Evolutionary conservation across 2,797 vertebrate species (phyloP).

Genomic region (Mormyrops attenuatus): DNA sequence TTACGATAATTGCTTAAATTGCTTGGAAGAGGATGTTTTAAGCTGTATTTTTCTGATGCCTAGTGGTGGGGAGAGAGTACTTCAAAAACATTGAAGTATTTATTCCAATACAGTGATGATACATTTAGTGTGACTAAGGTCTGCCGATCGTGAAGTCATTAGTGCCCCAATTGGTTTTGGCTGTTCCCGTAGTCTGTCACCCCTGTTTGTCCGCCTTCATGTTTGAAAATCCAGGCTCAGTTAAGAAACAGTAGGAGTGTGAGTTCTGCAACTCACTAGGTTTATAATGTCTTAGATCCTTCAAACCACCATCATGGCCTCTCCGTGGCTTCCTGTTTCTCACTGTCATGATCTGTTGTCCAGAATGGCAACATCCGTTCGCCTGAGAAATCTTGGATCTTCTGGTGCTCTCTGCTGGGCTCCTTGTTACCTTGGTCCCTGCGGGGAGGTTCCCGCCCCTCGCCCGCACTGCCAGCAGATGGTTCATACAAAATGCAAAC

Average conservation of each 20-base stretch:
- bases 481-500: not conserved
- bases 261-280: not conserved
- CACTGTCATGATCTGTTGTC: not conserved
- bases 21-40: not conserved
- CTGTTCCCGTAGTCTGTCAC: not conserved
- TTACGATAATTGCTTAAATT: not conserved
- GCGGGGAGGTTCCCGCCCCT: not conserved
- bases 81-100: slow-evolving; percentile 3
- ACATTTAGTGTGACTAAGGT: not conserved
- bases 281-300: not conserved
- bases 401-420: not conserved
- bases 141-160: not conserved
- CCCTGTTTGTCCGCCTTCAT: not conserved
- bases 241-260: not conserved
- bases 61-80: not conserved
- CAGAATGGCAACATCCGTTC: not conserved
- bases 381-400: not conserved
- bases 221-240: slow-evolving; percentile 1
- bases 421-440: not conserved
- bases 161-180: not conserved
- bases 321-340: not conserved
- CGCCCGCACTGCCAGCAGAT: not conserved
- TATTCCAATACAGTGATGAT: not conserved
- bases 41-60: not conserved
- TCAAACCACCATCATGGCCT: not conserved